These are phyloP conservation scores for Harpalus rufipes DNA, from an alignment of 2,888 invertebrate species.

Conservation along the genomic window DNA sequence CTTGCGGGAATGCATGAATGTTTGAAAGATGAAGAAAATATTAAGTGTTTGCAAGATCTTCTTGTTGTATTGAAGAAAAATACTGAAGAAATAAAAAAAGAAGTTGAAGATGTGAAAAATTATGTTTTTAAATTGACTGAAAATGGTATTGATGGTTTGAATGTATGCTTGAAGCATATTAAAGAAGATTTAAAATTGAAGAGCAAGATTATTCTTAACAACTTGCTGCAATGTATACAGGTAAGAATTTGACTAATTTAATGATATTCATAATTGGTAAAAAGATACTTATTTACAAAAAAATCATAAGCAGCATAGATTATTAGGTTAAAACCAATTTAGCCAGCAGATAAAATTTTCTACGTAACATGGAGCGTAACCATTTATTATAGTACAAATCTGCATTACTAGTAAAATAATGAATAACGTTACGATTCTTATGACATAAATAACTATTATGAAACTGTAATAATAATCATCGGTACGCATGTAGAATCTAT, in stretches of 20 bases:
- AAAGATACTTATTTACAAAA: too few relatives aligned
- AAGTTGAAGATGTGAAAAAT: conserved; percentile 10
- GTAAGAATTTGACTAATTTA: background rate
- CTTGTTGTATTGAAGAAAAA: conserved; percentile 12
- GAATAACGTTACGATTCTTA: too few relatives aligned
- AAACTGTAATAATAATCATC: too few relatives aligned
- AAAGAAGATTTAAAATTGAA: conserved; percentile 14
- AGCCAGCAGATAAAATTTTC: too few relatives aligned
- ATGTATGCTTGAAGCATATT: conserved; percentile 7
- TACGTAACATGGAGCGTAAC: too few relatives aligned
- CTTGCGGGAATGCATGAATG: background rate
- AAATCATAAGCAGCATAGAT: too few relatives aligned
- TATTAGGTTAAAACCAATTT: too few relatives aligned
- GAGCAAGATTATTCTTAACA: background rate
- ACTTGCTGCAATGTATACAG: conserved; percentile 1
- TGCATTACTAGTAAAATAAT: too few relatives aligned
- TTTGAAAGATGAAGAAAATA: background rate
- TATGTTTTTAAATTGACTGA: conserved; percentile 4
- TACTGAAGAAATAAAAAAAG: background rate
- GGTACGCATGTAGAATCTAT: too few relatives aligned
- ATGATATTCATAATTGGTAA: too few relatives aligned
- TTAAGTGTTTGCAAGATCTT: conserved; percentile 23
- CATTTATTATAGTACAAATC: too few relatives aligned
- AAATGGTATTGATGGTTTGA: conserved; percentile 4
- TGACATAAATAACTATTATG: too few relatives aligned